Conservation (phyloP, 92 coral and sea anemone species). For the Porites evermanni region DNA sequence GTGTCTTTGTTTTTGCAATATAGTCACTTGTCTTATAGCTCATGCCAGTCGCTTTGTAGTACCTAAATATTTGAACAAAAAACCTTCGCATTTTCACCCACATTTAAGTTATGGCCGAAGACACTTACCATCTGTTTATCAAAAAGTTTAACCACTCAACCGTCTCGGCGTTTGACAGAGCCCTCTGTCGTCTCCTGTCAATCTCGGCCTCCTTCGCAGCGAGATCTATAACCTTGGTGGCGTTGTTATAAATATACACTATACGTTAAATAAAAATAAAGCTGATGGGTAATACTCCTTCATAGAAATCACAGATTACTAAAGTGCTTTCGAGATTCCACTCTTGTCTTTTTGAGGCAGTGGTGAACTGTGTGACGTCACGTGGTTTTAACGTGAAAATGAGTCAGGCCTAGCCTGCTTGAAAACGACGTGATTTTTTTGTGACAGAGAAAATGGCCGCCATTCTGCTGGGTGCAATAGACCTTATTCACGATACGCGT, state of each 20-base stretch:
- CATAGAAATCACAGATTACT: too few species aligned
- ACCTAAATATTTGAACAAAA: background rate
- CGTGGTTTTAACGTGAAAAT: too few species aligned
- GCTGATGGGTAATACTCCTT: background rate
- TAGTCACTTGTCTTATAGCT: too few species aligned
- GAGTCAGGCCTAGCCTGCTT: too few species aligned
- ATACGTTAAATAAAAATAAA: background rate
- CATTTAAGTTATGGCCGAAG: background rate
- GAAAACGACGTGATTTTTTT: too few species aligned
- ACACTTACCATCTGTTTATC: slow-evolving; percentile 84
- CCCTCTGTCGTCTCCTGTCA: slow-evolving; percentile 66
- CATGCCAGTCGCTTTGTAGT: background rate
- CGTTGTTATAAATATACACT: slow-evolving; percentile 28
- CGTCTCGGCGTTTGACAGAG: slow-evolving; percentile 78
- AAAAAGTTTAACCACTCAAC: slow-evolving; percentile 90
- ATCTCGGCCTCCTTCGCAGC: slow-evolving; percentile 76
- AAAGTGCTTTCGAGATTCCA: too few species aligned
- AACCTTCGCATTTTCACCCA: background rate
- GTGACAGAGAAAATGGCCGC: too few species aligned
- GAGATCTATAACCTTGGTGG: slow-evolving; percentile 65
- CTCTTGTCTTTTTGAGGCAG: too few species aligned
- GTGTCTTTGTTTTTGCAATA: too few species aligned
- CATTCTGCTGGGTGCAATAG: too few species aligned
- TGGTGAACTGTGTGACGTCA: too few species aligned
- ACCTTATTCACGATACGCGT: too few species aligned